Evolutionary conservation across 2,113 vertebrate species (phyloP), one percentile per base, ranked within the genome.

Genomic region (Muntiacus muntjak): DNA sequence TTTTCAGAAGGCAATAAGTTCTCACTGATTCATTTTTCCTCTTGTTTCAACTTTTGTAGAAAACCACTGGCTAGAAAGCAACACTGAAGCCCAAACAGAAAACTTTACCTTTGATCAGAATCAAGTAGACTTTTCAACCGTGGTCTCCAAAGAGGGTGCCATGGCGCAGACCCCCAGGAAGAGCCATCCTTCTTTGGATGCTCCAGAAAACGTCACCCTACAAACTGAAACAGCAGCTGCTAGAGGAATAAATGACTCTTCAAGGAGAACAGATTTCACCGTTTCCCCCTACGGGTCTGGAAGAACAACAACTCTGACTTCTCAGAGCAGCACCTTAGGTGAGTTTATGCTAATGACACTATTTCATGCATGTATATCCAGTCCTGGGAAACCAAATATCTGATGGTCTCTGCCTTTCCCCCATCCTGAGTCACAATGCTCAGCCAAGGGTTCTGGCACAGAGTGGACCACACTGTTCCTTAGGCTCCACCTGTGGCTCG

Each of bases 121-220:
- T 97, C 97, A 98, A 97, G 97, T 96, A 54, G 98, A 98, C 98
- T 97, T 98, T 45, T 98, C 99, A 62, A 98, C 98, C 54, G 98
- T 98, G 78, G 79, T 97, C 89, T 98, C 95, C 62, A 98, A 98
- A 87, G 98, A 98, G 17, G 97, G 97, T 0, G 97, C 98, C 97
- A 98, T 97, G 93, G 98, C 0, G 91, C 98, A 10, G 96, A 98
- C 23, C 98, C 98, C 45, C 96, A 98, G 21, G 84, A 36, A 47
- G 0, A 0, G 4, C 55, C 89, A 89, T 17, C 26, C 67, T 0
- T 67, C 82, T 57, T 89, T 79, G 0, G 83, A 92, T 79, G 76
- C 74, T 43, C 87, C 89, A 45, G 97, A 71, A 94, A 60, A 74
- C 67, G 12, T 74, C 67, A 74, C 67, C 11, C 14, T 43, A 26